phyloP scores from a whole-genome alignment of 1,140 invertebrate species.

The Vollenhovia emeryi region DNA sequence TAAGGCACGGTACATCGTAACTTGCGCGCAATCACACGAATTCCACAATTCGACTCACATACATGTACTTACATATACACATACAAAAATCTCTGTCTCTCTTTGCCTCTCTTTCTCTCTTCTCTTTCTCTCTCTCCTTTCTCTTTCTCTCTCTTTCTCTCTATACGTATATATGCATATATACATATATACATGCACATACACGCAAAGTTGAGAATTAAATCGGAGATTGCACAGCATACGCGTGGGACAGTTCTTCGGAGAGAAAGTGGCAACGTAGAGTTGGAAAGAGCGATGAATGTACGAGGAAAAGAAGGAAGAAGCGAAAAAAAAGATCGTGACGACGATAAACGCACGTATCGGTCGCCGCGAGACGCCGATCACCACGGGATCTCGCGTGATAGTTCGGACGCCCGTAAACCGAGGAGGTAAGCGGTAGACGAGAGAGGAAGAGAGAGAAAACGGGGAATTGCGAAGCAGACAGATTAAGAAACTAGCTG shows the following conservation, averaged over 20 bases:
- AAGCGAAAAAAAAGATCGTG: neutral
- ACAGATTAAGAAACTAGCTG: slow-evolving; percentile 77
- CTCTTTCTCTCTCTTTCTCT: neutral
- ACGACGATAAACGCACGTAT: neutral
- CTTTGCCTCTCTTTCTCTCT: neutral
- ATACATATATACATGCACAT: slow-evolving; percentile 30
- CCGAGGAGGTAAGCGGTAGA: neutral
- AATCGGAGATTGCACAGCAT: neutral
- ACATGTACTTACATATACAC: slow-evolving; percentile 10
- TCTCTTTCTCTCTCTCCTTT: neutral
- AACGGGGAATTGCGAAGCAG: slow-evolving; percentile 39
- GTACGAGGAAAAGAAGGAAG: too few species aligned
- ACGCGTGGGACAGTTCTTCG: slow-evolving; percentile 2
- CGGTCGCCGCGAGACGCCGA: neutral
- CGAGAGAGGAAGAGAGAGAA: neutral
- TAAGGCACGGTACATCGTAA: slow-evolving; percentile 17
- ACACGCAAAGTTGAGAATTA: slow-evolving; percentile 30
- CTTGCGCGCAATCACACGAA: slow-evolving; percentile 1
- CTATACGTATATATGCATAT: neutral
- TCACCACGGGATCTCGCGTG: neutral
- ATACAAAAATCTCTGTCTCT: neutral
- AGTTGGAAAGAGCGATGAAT: neutral
- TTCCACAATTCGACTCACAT: slow-evolving; percentile 12
- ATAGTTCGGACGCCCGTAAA: neutral
- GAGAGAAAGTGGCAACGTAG: neutral